phyloP scores from a whole-genome alignment of 1,140 invertebrate genomes.

The Aphaenogaster floridana region DNA sequence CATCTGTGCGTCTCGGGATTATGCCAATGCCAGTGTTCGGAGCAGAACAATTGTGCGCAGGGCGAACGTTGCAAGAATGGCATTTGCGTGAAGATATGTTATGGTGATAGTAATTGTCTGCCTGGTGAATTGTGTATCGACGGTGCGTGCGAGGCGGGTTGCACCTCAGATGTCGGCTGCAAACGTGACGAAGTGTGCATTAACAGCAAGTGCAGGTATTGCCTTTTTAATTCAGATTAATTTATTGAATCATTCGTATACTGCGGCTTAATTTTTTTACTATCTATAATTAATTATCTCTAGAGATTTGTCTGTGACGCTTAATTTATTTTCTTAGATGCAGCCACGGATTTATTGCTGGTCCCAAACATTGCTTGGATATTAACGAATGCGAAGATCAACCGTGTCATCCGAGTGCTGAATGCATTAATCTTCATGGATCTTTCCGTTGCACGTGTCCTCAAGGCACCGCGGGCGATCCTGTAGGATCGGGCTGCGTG shows the following conservation, averaged over 20 bases:
- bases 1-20: slow-evolving; percentile 92
- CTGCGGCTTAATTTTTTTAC: background rate
- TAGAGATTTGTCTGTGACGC: background rate
- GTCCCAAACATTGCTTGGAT: slow-evolving; percentile 91
- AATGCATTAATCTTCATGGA: slow-evolving; percentile 93
- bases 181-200: slow-evolving; percentile 93
- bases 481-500: slow-evolving; percentile 91
- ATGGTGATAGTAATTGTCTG: slow-evolving; percentile 95
- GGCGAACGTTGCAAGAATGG: slow-evolving; percentile 94
- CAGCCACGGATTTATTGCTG: slow-evolving; percentile 90
- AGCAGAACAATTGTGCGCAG: slow-evolving; percentile 91
- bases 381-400: slow-evolving; percentile 93
- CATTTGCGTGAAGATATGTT: slow-evolving; percentile 94
- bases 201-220: slow-evolving; percentile 91
- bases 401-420: slow-evolving; percentile 93
- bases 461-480: slow-evolving; percentile 92
- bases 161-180: slow-evolving; percentile 94
- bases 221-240: background rate
- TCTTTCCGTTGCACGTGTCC: slow-evolving; percentile 94
- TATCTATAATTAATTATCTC: background rate
- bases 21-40: slow-evolving; percentile 92
- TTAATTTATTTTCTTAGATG: slow-evolving; percentile 86
- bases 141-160: slow-evolving; percentile 94
- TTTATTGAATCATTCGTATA: background rate
- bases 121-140: slow-evolving; percentile 95